Evolutionary conservation across 2,888 invertebrate species (phyloP).

Genomic region (Saturnia pavonia): DNA sequence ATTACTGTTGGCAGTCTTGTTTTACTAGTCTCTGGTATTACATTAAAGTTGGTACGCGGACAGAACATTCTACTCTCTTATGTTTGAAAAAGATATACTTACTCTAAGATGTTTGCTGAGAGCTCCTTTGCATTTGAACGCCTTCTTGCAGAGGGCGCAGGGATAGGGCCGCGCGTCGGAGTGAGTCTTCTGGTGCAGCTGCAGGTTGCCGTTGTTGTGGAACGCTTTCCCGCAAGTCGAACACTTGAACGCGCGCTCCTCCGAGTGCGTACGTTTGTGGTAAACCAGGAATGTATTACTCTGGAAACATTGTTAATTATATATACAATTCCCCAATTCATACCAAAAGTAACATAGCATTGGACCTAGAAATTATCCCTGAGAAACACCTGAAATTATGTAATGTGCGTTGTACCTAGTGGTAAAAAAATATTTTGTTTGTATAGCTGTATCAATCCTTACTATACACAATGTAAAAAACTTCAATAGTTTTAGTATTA

Average conservation of each 20-base stretch:
- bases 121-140: constrained; percentile 69
- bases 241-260: constrained; percentile 61
- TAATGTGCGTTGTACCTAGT: not conserved
- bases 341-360: not conserved
- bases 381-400: not conserved
- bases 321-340: not conserved
- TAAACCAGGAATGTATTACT: constrained; percentile 68
- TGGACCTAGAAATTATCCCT: not conserved
- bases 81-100: constrained; percentile 17
- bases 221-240: constrained; percentile 62
- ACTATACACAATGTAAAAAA: not conserved
- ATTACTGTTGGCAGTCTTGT: too few relatives aligned
- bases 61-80: too few relatives aligned
- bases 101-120: constrained; percentile 64
- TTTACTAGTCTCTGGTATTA: too few relatives aligned
- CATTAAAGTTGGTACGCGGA: too few relatives aligned
- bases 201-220: constrained; percentile 67
- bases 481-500: not conserved
- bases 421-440: not conserved
- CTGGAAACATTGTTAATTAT: constrained; percentile 35
- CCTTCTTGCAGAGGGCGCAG: constrained; percentile 64
- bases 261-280: constrained; percentile 68
- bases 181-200: constrained; percentile 69
- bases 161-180: constrained; percentile 65
- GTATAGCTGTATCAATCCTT: not conserved